Evolutionary conservation across 2,113 vertebrate species (phyloP).

Genomic region (Melanerpes formicivorus): DNA sequence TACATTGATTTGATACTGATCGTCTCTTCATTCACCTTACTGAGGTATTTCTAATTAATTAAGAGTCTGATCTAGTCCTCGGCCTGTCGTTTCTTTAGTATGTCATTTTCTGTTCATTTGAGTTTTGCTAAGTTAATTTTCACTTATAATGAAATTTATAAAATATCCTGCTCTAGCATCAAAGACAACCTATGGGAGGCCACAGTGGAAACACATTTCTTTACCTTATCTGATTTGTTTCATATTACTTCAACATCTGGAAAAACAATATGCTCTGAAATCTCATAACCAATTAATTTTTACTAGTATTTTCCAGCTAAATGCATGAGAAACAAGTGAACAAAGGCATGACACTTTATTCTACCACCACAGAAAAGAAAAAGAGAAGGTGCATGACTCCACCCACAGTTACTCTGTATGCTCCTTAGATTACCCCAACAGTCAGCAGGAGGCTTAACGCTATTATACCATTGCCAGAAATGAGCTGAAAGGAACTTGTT

Average conservation of each 20-base stretch:
- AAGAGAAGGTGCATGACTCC: neutral
- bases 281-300: neutral
- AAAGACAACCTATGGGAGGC: neutral
- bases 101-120: neutral
- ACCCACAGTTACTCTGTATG: neutral
- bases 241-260: neutral
- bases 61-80: neutral
- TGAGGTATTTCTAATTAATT: constrained; percentile 2
- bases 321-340: neutral
- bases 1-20: neutral
- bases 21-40: neutral
- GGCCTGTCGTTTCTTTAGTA: neutral
- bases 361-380: neutral
- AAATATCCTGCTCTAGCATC: neutral
- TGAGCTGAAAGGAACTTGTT: neutral
- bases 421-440: neutral
- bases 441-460: neutral
- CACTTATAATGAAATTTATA: neutral
- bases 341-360: neutral
- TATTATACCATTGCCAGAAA: neutral
- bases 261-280: neutral
- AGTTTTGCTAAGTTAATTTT: neutral
- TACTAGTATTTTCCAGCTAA: neutral
- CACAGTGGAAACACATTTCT: neutral
- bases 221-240: neutral